Evolutionary conservation across 2,888 invertebrate genomes (phyloP).

Genomic region (Pyrrhosoma nymphula): DNA sequence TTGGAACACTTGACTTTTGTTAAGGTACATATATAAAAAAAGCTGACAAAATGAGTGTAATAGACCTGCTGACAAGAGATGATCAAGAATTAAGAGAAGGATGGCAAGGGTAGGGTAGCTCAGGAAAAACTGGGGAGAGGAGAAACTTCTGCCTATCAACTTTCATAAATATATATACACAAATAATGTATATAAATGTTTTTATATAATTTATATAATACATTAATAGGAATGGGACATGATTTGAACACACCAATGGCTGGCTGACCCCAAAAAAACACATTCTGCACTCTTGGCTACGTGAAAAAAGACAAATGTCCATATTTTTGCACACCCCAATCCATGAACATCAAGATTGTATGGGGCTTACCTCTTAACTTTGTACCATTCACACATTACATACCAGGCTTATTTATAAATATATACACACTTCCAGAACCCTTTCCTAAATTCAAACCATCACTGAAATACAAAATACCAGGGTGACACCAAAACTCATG

Average conservation of each 20-base stretch:
- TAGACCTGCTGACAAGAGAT: conserved; percentile 66
- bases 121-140: conserved; percentile 61
- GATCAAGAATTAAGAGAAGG: conserved; percentile 57
- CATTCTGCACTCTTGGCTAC: conserved; percentile 73
- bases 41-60: conserved; percentile 53
- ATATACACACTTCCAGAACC: conserved; percentile 58
- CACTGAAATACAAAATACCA: conserved; percentile 65
- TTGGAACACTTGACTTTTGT: conserved; percentile 36
- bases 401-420: conserved; percentile 66
- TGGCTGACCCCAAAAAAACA: conserved; percentile 72
- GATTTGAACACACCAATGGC: conserved; percentile 70
- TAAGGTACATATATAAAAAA: conserved; percentile 14
- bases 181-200: conserved; percentile 64
- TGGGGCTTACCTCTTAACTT: conserved; percentile 62
- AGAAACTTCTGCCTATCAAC: conserved; percentile 68
- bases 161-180: conserved; percentile 63
- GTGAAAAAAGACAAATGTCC: conserved; percentile 63
- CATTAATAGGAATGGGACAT: conserved; percentile 68
- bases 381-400: conserved; percentile 67
- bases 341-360: conserved; percentile 67
- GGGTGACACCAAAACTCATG: conserved; percentile 57
- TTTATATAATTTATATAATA: conserved; percentile 67
- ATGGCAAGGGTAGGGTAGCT: conserved; percentile 46
- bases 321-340: conserved; percentile 67
- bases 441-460: conserved; percentile 65